Percentiles rank a stretch among this genome's conserved stretches.
These are phyloP conservation scores for Nomada goodeniana DNA, from an alignment of 2,888 invertebrate species.

Conservation along the genomic window DNA sequence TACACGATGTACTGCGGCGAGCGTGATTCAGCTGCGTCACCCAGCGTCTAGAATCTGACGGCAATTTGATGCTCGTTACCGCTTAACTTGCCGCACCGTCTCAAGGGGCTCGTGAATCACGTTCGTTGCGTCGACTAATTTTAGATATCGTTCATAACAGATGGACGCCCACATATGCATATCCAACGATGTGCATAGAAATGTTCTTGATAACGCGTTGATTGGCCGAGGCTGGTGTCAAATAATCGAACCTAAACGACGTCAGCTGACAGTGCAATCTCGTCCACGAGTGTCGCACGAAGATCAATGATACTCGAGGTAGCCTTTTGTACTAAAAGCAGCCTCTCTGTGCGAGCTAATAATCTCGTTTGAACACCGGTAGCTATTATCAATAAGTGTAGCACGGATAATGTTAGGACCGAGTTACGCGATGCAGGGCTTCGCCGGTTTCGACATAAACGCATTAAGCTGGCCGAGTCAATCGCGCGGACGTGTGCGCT, in stretches of 20 bases:
- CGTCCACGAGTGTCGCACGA: neutral
- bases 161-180: neutral
- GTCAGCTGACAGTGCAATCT: neutral
- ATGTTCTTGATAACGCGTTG: neutral
- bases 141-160: slow-evolving; percentile 33
- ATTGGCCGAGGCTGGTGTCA: neutral
- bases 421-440: slow-evolving; percentile 26
- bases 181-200: neutral
- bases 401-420: slow-evolving; percentile 15
- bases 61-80: slow-evolving; percentile 67
- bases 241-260: neutral
- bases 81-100: slow-evolving; percentile 44
- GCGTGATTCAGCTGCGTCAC: slow-evolving; percentile 6
- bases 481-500: slow-evolving; percentile 28
- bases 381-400: slow-evolving; percentile 19
- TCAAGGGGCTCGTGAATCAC: slow-evolving; percentile 44
- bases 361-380: slow-evolving; percentile 8
- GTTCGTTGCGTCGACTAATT: slow-evolving; percentile 28
- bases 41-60: slow-evolving; percentile 19
- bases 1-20: no score
- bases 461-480: slow-evolving; percentile 47
- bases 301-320: neutral
- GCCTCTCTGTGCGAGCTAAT: neutral
- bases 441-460: slow-evolving; percentile 24
- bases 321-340: neutral